Conservation (phyloP, 35 echinoderm and acorn worm species). For the Hemicentrotus pulcherrimus region DNA sequence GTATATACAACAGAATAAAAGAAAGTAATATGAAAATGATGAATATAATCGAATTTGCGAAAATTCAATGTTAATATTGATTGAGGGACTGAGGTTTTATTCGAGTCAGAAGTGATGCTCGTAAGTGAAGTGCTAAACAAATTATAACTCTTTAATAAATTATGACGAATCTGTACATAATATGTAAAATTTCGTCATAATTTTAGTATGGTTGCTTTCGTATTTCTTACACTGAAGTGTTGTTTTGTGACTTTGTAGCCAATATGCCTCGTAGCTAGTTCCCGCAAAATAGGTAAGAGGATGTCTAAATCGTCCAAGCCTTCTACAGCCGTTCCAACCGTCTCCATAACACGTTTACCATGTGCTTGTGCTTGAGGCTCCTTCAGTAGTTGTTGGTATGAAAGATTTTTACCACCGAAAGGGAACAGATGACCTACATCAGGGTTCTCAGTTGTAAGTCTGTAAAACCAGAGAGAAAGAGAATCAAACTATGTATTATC, state of each 20-base stretch:
- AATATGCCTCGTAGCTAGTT: slow-evolving; percentile 45
- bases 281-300: slow-evolving; percentile 18
- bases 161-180: too few species aligned
- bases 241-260: slow-evolving; percentile 40
- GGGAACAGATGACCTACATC: slow-evolving; percentile 41
- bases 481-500: background rate
- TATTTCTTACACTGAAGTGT: slow-evolving; percentile 54
- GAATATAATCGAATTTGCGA: too few species aligned
- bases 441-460: slow-evolving; percentile 34
- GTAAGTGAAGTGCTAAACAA: too few species aligned
- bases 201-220: too few species aligned
- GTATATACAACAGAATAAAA: too few species aligned
- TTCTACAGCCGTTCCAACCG: slow-evolving; percentile 43
- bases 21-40: too few species aligned
- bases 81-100: background rate
- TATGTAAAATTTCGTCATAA: too few species aligned
- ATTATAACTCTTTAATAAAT: too few species aligned
- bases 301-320: slow-evolving; percentile 36
- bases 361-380: slow-evolving; percentile 46
- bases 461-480: background rate
- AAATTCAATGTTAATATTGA: too few species aligned
- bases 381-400: slow-evolving; percentile 14
- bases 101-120: too few species aligned
- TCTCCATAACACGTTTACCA: slow-evolving; percentile 55
- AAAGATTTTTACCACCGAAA: slow-evolving; percentile 26